Conservation (phyloP, 1,140 invertebrate species). For the Glomeris maerens region DNA sequence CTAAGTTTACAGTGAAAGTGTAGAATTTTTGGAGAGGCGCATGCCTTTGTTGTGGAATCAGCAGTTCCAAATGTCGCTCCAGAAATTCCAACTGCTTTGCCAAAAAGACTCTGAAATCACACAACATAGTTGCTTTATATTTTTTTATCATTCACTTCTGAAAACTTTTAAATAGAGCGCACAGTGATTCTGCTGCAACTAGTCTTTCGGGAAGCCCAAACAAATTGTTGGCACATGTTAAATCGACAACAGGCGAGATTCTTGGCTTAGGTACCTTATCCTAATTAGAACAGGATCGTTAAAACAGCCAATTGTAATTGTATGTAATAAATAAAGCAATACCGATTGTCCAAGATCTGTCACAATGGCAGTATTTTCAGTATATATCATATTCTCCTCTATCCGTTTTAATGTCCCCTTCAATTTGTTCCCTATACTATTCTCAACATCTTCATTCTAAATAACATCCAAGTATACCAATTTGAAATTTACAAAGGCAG, state of each 20-base stretch:
- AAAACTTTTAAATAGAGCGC: conserved; percentile 17
- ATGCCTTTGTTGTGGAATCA: conserved; percentile 40
- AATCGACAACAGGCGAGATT: conserved; percentile 53
- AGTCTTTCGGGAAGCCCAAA: conserved; percentile 71
- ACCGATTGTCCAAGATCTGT: too few relatives aligned
- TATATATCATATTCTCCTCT: too few relatives aligned
- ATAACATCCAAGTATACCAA: too few relatives aligned
- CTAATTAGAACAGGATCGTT: conserved; percentile 13
- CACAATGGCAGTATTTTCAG: too few relatives aligned
- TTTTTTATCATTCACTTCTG: neutral
- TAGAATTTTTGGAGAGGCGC: conserved; percentile 61
- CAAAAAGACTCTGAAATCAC: conserved; percentile 51
- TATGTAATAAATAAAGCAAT: too few relatives aligned
- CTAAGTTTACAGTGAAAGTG: conserved; percentile 51
- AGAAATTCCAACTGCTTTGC: conserved; percentile 70
- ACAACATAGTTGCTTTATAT: conserved; percentile 9
- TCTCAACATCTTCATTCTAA: too few relatives aligned
- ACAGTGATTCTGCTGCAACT: conserved; percentile 79
- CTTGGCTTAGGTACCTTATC: conserved; percentile 42
- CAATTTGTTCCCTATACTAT: too few relatives aligned
- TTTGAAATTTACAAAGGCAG: conserved; percentile 9
- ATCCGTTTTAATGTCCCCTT: too few relatives aligned
- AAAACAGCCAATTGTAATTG: conserved; percentile 13
- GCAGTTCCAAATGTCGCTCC: conserved; percentile 60
- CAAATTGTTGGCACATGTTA: conserved; percentile 52